Percentiles rank a stretch among this genome's conserved stretches.
Conservation (phyloP, 2,113 vertebrate genomes). For the Asarcornis scutulata region DNA sequence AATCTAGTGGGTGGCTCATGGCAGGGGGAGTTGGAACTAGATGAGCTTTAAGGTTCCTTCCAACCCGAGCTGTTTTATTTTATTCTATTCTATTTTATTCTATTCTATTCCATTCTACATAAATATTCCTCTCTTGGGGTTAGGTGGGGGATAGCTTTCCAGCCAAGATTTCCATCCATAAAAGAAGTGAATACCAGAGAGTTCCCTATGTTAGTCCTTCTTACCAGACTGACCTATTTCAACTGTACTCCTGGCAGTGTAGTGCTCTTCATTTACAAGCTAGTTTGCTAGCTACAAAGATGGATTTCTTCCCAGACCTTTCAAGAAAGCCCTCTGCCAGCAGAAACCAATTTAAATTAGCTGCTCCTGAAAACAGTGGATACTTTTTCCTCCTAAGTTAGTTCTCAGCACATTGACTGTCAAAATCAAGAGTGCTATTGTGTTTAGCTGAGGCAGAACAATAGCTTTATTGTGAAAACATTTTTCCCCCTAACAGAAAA, state of each 20-base stretch:
- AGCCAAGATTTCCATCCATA: background rate
- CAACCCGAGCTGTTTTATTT: too few relatives aligned
- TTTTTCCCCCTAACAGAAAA: background rate
- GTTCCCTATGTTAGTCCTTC: background rate
- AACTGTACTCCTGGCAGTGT: background rate
- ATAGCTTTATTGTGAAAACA: background rate
- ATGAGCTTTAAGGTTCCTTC: too few relatives aligned
- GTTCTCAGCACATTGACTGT: background rate
- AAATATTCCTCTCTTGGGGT: background rate
- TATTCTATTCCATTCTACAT: too few relatives aligned
- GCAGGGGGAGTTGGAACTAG: too few relatives aligned
- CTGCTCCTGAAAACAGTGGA: background rate
- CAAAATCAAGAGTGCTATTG: background rate
- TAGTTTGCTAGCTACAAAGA: background rate
- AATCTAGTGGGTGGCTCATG: too few relatives aligned
- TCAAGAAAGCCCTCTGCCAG: background rate
- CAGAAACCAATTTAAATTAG: background rate
- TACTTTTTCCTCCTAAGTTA: background rate
- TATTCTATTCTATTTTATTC: too few relatives aligned
- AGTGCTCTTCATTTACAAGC: background rate
- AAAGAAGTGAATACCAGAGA: background rate
- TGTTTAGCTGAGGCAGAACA: background rate
- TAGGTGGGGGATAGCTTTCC: background rate
- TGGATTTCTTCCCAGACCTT: background rate
- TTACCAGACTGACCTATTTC: background rate